A percentile compares a stretch with the other conserved stretches of the same genome.
These are phyloP conservation scores for Melanophora roralis DNA, from an alignment of 2,888 invertebrate species.

Conservation along the genomic window DNA sequence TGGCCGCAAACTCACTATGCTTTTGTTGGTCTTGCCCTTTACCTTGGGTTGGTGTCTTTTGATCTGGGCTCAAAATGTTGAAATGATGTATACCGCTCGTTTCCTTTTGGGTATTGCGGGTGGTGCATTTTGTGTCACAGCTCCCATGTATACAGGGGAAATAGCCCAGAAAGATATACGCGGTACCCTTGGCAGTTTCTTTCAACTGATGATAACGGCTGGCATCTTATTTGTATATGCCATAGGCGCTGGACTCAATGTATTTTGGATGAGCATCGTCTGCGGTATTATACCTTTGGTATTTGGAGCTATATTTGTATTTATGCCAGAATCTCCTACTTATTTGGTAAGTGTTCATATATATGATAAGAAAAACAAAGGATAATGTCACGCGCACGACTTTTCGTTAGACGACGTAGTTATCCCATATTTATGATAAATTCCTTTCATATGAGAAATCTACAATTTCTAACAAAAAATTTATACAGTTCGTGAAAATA, in stretches of 20 bases:
- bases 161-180: slow-evolving; percentile 89
- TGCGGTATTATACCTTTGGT: slow-evolving; percentile 79
- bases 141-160: slow-evolving; percentile 91
- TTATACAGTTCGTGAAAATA: too few relatives aligned
- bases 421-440: too few relatives aligned
- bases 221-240: slow-evolving; percentile 89
- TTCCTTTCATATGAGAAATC: too few relatives aligned
- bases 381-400: too few relatives aligned
- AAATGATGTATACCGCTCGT: slow-evolving; percentile 74
- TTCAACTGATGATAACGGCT: slow-evolving; percentile 89
- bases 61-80: slow-evolving; percentile 82
- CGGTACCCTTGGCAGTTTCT: slow-evolving; percentile 90
- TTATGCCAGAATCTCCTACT: slow-evolving; percentile 92
- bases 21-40: slow-evolving; percentile 80
- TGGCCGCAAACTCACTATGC: slow-evolving; percentile 84
- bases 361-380: too few relatives aligned
- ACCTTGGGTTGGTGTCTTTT: slow-evolving; percentile 86
- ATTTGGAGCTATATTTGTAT: slow-evolving; percentile 84
- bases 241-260: slow-evolving; percentile 78
- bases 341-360: slow-evolving; percentile 81
- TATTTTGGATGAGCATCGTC: slow-evolving; percentile 73
- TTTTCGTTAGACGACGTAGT: too few relatives aligned
- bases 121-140: slow-evolving; percentile 89
- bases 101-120: slow-evolving; percentile 76
- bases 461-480: too few relatives aligned